These are phyloP conservation scores for Stegostoma tigrinum DNA, from an alignment of 2,113 vertebrate species.

Conservation along the genomic window DNA sequence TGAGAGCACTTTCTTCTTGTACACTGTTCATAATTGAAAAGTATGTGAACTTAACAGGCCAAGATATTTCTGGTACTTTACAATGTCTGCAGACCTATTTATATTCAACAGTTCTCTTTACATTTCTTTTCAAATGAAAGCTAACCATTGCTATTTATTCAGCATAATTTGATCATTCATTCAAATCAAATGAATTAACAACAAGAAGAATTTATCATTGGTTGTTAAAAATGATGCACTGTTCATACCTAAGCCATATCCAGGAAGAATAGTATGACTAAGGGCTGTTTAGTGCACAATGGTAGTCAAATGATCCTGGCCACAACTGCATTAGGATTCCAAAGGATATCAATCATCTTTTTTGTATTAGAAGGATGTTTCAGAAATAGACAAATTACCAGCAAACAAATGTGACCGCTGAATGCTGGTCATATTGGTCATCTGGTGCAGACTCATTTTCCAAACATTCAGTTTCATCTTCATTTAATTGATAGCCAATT, in stretches of 20 bases:
- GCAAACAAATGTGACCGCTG: constrained; percentile 4
- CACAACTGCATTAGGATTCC: constrained; percentile 4
- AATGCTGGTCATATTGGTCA: constrained; percentile 15
- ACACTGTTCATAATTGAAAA: background rate
- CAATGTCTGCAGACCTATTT: background rate
- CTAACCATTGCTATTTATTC: background rate
- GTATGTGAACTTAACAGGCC: background rate
- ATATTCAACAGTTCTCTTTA: background rate
- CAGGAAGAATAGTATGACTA: background rate
- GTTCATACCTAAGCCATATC: background rate
- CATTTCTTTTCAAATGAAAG: background rate
- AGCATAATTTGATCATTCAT: background rate
- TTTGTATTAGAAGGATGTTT: constrained; percentile 24
- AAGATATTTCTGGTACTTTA: background rate
- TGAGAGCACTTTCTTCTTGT: background rate
- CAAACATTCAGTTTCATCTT: constrained; percentile 28
- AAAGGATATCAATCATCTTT: constrained; percentile 21
- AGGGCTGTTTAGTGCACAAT: background rate
- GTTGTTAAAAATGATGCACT: background rate
- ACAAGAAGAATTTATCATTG: background rate
- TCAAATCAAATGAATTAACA: background rate
- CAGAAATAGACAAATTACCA: background rate
- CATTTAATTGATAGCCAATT: constrained; percentile 34
- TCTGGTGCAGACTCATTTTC: constrained; percentile 31
- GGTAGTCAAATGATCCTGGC: background rate